These are phyloP conservation scores for Pristis pectinata DNA, from an alignment of 2,797 vertebrate genomes.

Conservation along the genomic window DNA sequence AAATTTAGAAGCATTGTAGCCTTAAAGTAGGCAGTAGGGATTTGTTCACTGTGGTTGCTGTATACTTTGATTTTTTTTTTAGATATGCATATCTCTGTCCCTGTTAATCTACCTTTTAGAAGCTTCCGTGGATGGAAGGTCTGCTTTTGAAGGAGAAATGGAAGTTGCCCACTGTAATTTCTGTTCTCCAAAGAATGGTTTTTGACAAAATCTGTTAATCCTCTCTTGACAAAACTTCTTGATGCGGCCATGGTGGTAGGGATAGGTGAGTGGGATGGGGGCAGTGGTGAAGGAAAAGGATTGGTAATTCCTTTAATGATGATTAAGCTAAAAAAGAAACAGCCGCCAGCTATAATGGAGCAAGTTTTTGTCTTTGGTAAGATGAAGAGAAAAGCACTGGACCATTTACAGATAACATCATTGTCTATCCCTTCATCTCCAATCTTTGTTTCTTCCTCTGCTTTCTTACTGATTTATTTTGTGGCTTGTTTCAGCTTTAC, in stretches of 20 bases:
- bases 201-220: not conserved
- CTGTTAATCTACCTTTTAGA: conserved; percentile 16
- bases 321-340: not conserved
- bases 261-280: not conserved
- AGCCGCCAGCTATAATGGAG: not conserved
- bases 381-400: conserved; percentile 23
- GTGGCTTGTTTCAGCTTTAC: conserved; percentile 23
- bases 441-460: conserved; percentile 18
- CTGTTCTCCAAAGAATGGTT: conserved; percentile 33
- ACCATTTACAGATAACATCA: conserved; percentile 1
- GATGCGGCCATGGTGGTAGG: not conserved
- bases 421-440: conserved; percentile 5
- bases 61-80: conserved; percentile 23
- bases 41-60: conserved; percentile 23
- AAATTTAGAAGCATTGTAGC: conserved; percentile 23
- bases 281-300: not conserved
- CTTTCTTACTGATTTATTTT: conserved; percentile 29
- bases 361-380: not conserved
- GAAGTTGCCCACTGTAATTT: conserved; percentile 36
- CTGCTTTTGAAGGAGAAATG: conserved; percentile 34
- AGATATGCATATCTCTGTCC: not conserved
- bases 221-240: not conserved
- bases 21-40: conserved; percentile 27
- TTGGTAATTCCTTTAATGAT: not conserved
- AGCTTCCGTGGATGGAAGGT: conserved; percentile 21